phyloP scores from a whole-genome alignment of 37 sponge, comb jelly and placozoan species.

The Haliclona indistincta region DNA sequence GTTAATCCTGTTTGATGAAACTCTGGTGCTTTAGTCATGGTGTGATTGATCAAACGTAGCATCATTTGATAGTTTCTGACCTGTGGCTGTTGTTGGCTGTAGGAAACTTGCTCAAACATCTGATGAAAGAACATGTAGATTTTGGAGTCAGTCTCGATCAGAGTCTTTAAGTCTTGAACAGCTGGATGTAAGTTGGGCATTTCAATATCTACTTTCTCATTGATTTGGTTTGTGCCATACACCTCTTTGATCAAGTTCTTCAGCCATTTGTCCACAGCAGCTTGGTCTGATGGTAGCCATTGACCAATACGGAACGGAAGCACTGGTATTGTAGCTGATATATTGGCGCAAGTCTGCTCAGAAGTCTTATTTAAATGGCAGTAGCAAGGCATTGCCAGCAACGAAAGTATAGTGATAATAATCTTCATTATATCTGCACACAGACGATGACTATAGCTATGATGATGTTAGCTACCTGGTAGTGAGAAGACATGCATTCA shows the following conservation, averaged over 20 bases:
- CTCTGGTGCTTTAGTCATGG: slow-evolving; percentile 39
- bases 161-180: slow-evolving; percentile 10
- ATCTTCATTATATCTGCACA: too few species aligned
- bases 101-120: background rate
- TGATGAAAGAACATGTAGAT: slow-evolving; percentile 11
- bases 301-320: too few species aligned
- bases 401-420: too few species aligned
- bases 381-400: too few species aligned
- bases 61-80: slow-evolving; percentile 24
- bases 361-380: too few species aligned
- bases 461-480: too few species aligned
- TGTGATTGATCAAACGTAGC: slow-evolving; percentile 25
- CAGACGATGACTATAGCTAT: too few species aligned
- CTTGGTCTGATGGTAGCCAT: slow-evolving; percentile 44
- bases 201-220: background rate
- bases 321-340: too few species aligned
- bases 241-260: slow-evolving; percentile 30
- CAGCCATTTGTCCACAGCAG: slow-evolving; percentile 26
- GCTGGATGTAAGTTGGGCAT: background rate
- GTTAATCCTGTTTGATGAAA: slow-evolving; percentile 11
- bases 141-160: slow-evolving; percentile 14
- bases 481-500: too few species aligned
- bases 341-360: too few species aligned
- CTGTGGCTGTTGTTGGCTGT: slow-evolving; percentile 37
- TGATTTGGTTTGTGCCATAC: background rate